A percentile compares a stretch with the other conserved stretches of the same genome.
These are phyloP conservation scores for Ericerus pela DNA, from an alignment of 1,140 invertebrate genomes.

Conservation along the genomic window DNA sequence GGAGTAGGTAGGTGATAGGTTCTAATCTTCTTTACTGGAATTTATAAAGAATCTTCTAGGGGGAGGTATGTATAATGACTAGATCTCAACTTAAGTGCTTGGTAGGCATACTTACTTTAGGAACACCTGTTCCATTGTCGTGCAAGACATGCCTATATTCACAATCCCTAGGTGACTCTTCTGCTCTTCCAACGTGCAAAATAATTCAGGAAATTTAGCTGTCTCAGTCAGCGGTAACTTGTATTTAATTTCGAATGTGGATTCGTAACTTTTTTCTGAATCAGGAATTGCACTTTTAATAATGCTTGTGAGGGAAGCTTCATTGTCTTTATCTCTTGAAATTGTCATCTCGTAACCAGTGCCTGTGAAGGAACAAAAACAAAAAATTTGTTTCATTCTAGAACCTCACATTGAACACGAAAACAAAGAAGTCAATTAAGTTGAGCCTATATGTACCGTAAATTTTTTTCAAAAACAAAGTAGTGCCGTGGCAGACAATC, in stretches of 20 bases:
- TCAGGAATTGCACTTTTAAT: background rate
- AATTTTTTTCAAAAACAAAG: conserved; percentile 73
- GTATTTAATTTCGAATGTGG: conserved; percentile 31
- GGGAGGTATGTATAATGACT: too few relatives aligned
- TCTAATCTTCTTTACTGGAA: too few relatives aligned
- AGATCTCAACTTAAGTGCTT: too few relatives aligned
- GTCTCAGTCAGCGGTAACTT: conserved; percentile 28
- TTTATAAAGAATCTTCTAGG: too few relatives aligned
- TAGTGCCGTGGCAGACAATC: conserved; percentile 65
- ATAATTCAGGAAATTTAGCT: conserved; percentile 34
- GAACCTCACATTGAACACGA: too few relatives aligned
- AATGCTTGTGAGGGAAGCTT: background rate
- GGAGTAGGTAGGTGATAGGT: too few relatives aligned
- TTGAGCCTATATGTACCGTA: too few relatives aligned
- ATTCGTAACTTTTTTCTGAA: conserved; percentile 13
- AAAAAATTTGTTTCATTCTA: too few relatives aligned
- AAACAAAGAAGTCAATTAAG: too few relatives aligned
- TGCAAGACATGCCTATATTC: conserved; percentile 41
- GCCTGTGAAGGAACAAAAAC: too few relatives aligned
- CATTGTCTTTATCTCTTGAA: background rate
- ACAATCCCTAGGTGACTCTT: conserved; percentile 35
- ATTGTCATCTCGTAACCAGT: background rate
- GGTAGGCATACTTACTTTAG: conserved; percentile 40
- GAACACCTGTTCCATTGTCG: conserved; percentile 55
- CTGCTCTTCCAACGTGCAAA: conserved; percentile 35